Evolutionary conservation across 2,888 invertebrate genomes (phyloP).

Genomic region (Eristalis pertinax): DNA sequence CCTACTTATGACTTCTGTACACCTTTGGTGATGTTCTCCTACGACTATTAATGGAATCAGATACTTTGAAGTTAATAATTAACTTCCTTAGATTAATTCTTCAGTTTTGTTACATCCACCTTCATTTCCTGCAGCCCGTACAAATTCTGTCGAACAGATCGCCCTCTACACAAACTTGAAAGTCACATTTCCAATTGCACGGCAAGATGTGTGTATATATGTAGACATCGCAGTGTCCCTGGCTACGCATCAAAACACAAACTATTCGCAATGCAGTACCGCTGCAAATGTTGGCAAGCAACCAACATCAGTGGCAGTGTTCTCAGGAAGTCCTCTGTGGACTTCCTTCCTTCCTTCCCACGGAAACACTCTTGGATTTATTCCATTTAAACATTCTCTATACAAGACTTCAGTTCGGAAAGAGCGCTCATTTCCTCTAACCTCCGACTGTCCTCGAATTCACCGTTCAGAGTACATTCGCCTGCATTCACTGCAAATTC

Average conservation of each 20-base stretch:
- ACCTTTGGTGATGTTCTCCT: too few species aligned
- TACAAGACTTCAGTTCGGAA: neutral
- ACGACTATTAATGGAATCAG: too few species aligned
- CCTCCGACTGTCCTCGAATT: neutral
- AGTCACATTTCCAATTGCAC: neutral
- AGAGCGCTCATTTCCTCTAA: neutral
- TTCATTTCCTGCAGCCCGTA: too few species aligned
- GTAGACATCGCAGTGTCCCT: neutral
- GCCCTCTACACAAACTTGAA: neutral
- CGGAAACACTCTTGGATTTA: neutral
- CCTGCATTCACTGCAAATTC: neutral
- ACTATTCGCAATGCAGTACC: neutral
- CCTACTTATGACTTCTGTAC: too few species aligned
- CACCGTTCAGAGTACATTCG: neutral
- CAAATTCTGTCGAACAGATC: too few species aligned
- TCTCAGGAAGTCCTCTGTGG: neutral
- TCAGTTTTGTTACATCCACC: too few species aligned
- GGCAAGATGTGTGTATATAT: neutral
- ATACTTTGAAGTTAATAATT: too few species aligned
- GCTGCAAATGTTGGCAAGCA: neutral
- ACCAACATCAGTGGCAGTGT: neutral
- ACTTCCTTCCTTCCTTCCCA: neutral
- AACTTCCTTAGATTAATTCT: too few species aligned
- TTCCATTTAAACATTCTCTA: neutral
- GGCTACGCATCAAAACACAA: neutral